Base-by-base conservation (phyloP, 2,113 vertebrate species). In the Hyaena hyaena region DNA sequence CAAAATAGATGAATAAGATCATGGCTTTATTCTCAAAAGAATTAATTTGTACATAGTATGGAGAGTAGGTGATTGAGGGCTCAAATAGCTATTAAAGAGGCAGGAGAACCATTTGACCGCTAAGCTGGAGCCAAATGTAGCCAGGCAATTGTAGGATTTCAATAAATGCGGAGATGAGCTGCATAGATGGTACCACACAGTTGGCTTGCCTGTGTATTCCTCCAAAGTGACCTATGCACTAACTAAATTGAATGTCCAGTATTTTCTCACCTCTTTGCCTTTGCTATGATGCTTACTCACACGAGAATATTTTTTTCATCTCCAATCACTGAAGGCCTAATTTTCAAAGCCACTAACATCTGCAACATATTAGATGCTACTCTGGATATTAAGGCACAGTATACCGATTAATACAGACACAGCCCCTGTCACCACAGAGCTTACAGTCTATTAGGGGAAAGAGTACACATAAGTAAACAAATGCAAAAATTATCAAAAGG, bases 21-120 rank as follows among this genome's bases (percentile, higher is more conserved):
- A 80, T 31, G 26, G 45, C 28, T 28, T 92, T 96, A 68, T 89
- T 96, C 15, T 88, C 79, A 39, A 69, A 68, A 35, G 80, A 89
- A 26, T 80, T 55, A 53, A 45, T 39, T 84, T 94, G 63, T 84
- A 94, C 16, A 84, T 15, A 84, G 50, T 68, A 65, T 71, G 53
- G 35, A 92, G 15, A 39, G 11, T 45, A 23, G 19, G 61, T 74
- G 31, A 63, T 23, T 69, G 9, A 94, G 15, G 16, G 55, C 68
- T 50, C 39, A 83, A 93, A 83, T 90, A 66, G 45, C 43, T 81
- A 79, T 88, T 26, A 76, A 17, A 39, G 7, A 76, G 5, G 26
- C 31, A 68, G 63, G 28, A 63, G 83, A 84, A 79, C 3, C 45
- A 74, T 26, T 84, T 84, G 83, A 33, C 12, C 28, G 71, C n/a